These are phyloP conservation scores for Bombus sibiricus DNA, from an alignment of 1,140 invertebrate species.

Conservation along the genomic window DNA sequence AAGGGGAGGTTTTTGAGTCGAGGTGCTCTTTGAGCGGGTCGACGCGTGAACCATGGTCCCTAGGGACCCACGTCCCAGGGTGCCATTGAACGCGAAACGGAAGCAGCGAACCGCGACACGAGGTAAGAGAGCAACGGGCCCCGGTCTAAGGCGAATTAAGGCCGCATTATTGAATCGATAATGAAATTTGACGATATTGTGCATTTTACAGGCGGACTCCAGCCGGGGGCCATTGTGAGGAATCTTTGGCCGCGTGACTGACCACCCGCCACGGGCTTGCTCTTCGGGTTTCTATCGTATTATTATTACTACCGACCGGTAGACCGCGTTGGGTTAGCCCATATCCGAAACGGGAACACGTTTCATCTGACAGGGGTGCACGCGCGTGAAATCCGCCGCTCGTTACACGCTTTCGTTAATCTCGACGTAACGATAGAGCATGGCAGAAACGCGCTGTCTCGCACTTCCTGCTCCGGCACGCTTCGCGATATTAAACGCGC, in stretches of 20 bases:
- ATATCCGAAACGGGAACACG: conserved; percentile 50
- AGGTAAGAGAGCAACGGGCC: conserved; percentile 38
- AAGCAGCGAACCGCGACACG: conserved; percentile 45
- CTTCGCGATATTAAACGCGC: conserved; percentile 29
- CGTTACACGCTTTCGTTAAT: conserved; percentile 72
- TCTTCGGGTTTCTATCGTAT: conserved; percentile 38
- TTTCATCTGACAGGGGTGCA: conserved; percentile 62
- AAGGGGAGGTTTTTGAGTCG: neutral
- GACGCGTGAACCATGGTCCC: conserved; percentile 38
- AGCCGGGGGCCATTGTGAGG: conserved; percentile 70
- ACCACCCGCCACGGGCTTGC: conserved; percentile 67
- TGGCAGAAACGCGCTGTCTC: neutral
- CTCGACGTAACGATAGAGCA: conserved; percentile 57
- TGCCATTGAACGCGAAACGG: conserved; percentile 50
- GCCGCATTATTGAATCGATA: conserved; percentile 81
- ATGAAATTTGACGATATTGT: conserved; percentile 83
- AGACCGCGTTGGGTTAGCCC: conserved; percentile 25
- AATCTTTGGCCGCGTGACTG: conserved; percentile 72
- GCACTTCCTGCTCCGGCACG: conserved; percentile 1
- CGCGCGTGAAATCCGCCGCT: conserved; percentile 75
- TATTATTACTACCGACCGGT: conserved; percentile 56
- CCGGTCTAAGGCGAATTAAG: conserved; percentile 74
- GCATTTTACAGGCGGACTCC: conserved; percentile 76
- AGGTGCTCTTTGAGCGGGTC: conserved; percentile 9
- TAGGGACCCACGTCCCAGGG: conserved; percentile 58